Evolutionary conservation across 2,113 vertebrate species (phyloP), one percentile per base, ranked within the genome.

Genomic region (Gallinago undulata): DNA sequence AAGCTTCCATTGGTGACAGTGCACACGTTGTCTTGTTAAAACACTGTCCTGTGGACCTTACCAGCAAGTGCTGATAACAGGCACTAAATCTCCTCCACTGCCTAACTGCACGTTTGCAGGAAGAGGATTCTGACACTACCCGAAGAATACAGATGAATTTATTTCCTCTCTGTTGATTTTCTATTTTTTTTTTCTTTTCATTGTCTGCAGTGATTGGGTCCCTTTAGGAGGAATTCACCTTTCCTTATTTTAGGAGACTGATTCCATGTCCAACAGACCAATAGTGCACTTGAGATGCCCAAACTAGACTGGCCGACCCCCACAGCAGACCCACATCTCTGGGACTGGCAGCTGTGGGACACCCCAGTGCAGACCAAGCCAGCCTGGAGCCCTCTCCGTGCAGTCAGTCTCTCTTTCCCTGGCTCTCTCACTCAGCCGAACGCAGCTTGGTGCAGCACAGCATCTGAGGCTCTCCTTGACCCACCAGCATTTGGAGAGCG

Each of bases 271-370:
- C 45, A 72, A 8, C 33, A 25, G 22, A 35, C 12, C 0, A 6
- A 39, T 0, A 0, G 10, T 11, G 11, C 14, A 16, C 28, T 70
- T 51, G 37, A 57, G 50, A 35, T 35, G 14, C 19, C 50, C 57
- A 27, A 8, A 23, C 11, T 1, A 3, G 30, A 41, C 28, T 33
- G 27, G 33, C 8, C 0, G 3, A 56, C 41, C 19, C 45, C 39
- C 3, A n/a, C 16, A 45, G 45, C 77, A 59, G 56, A 31, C 30
- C 13, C 45, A 28, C n/a, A 35, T 25, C 19, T 70, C 48, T 24
- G 27, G n/a, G 48, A 16, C 43, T 50, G 48, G 37, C 33, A 55
- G 33, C n/a, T 33, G 22, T 68, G 62, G 55, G 47, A 15, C 30
- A 22, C 35, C n/a, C 30, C 25, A n/a, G 15, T 43, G 68, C 55